A percentile compares a stretch with the other conserved stretches of the same genome.
These are phyloP conservation scores for Casuarius casuarius DNA, from an alignment of 2,113 vertebrate genomes.

Conservation along the genomic window DNA sequence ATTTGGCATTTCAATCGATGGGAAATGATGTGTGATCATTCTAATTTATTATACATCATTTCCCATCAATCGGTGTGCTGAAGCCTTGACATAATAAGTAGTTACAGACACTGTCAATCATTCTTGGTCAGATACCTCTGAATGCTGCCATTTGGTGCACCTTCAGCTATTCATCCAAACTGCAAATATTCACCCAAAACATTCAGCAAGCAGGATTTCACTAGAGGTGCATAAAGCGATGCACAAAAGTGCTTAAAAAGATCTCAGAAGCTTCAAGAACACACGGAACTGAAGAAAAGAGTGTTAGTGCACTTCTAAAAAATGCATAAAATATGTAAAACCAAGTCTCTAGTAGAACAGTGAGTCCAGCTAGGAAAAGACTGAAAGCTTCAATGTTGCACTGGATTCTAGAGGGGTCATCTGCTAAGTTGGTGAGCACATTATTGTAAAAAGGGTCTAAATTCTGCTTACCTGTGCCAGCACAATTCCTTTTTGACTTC, in stretches of 20 bases:
- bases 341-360: neutral
- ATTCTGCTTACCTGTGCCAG: neutral
- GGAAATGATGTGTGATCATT: constrained; percentile 91
- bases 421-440: neutral
- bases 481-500: neutral
- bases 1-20: constrained; percentile 89
- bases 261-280: neutral
- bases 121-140: constrained; percentile 81
- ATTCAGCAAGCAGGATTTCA: constrained; percentile 20
- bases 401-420: neutral
- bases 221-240: constrained; percentile 43
- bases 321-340: neutral
- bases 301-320: neutral
- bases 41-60: constrained; percentile 91
- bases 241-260: neutral
- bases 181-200: constrained; percentile 55
- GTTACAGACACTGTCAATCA: constrained; percentile 87
- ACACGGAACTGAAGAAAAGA: neutral
- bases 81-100: constrained; percentile 87
- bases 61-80: constrained; percentile 85
- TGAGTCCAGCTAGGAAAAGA: neutral
- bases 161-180: constrained; percentile 74
- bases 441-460: neutral
- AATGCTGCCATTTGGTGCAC: constrained; percentile 72
- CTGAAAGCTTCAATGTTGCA: neutral